A percentile compares a stretch with the other conserved stretches of the same genome.
Conservation (phyloP, 2,888 invertebrate species). For the Graphium colonna region DNA sequence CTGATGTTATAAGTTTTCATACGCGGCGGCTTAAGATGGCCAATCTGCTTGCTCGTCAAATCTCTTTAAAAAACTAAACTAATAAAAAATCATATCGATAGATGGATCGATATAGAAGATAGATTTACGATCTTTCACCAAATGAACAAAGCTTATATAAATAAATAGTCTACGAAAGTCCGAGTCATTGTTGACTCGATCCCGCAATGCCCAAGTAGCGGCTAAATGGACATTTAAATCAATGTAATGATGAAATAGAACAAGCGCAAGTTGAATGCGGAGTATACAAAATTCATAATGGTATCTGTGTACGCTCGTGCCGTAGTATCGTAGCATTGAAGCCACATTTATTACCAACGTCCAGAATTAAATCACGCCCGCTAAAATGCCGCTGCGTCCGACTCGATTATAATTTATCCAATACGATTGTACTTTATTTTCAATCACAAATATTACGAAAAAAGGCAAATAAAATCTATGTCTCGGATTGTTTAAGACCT, state of each 20-base stretch:
- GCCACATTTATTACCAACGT: slow-evolving; percentile 72
- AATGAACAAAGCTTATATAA: too few relatives aligned
- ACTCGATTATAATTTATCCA: too few relatives aligned
- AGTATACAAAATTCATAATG: slow-evolving; percentile 60
- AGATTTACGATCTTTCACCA: too few relatives aligned
- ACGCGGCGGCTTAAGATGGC: too few relatives aligned
- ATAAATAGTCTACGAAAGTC: too few relatives aligned
- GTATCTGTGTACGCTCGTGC: slow-evolving; percentile 60
- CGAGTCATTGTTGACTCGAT: slow-evolving; percentile 18
- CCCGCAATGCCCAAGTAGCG: slow-evolving; percentile 20
- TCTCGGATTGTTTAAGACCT: too few relatives aligned
- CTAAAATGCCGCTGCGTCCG: slow-evolving; percentile 45
- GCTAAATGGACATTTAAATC: slow-evolving; percentile 24
- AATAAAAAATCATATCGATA: too few relatives aligned
- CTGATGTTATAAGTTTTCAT: too few relatives aligned
- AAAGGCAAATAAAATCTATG: too few relatives aligned
- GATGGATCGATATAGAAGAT: too few relatives aligned
- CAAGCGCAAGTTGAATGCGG: slow-evolving; percentile 36
- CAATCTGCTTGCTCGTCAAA: too few relatives aligned
- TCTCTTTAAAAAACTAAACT: too few relatives aligned
- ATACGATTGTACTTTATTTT: slow-evolving; percentile 2
- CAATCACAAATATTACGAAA: slow-evolving; percentile 5
- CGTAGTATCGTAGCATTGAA: slow-evolving; percentile 68
- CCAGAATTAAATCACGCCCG: slow-evolving; percentile 58
- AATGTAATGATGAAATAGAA: slow-evolving; percentile 36